Conservation (phyloP, 1,140 invertebrate species). For the Lepidurus arcticus region DNA sequence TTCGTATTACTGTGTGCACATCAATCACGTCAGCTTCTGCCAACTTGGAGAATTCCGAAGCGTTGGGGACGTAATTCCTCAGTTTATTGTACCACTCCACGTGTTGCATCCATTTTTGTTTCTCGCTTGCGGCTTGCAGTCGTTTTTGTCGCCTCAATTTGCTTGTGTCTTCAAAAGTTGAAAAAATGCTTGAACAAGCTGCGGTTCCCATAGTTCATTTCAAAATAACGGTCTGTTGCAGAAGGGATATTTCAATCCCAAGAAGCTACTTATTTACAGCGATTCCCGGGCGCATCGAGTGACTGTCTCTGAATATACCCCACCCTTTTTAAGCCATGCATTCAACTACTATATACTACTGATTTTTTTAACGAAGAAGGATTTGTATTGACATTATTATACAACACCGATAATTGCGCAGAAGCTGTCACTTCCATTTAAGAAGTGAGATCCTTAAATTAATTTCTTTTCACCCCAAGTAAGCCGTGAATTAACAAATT, state of each 20-base stretch:
- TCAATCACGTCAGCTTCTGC: not conserved
- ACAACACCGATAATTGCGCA: not conserved
- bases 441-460: not conserved
- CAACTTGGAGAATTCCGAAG: not conserved
- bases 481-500: conserved; percentile 1
- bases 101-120: conserved; percentile 1
- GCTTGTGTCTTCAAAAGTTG: not conserved
- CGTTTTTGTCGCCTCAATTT: not conserved
- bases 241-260: not conserved
- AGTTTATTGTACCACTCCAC: not conserved
- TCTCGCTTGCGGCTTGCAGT: not conserved
- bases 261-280: not conserved
- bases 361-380: not conserved
- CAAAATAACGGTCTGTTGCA: not conserved
- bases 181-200: not conserved
- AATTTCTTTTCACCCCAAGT: not conserved
- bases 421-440: not conserved
- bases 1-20: not conserved
- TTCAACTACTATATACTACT: not conserved
- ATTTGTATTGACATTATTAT: not conserved
- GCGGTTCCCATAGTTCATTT: not conserved
- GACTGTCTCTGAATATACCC: not conserved
- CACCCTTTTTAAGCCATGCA: not conserved
- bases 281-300: not conserved
- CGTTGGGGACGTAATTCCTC: not conserved